Conservation (phyloP, 1,140 invertebrate species). For the Archegozetes longisetosus region DNA sequence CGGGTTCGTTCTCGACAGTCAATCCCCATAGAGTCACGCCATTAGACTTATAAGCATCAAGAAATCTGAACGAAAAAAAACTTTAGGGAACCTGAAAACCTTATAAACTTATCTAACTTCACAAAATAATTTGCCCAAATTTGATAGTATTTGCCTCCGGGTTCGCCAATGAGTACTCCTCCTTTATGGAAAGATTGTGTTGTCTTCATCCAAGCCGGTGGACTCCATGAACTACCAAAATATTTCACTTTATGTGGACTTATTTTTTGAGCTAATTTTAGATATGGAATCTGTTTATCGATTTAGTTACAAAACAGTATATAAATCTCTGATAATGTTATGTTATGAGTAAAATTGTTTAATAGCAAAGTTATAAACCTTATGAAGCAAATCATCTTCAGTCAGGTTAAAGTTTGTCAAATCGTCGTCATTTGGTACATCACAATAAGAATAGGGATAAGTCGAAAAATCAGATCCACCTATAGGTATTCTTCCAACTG, state of each 20-base stretch:
- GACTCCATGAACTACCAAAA: slow-evolving; percentile 61
- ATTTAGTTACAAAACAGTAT: slow-evolving; percentile 47
- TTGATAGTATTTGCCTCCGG: slow-evolving; percentile 48
- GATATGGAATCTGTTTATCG: slow-evolving; percentile 31
- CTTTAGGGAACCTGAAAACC: neutral
- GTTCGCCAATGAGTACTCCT: slow-evolving; percentile 38
- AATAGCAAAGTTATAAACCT: slow-evolving; percentile 30
- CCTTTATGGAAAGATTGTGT: slow-evolving; percentile 41
- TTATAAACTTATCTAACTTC: slow-evolving; percentile 42
- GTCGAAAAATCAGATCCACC: slow-evolving; percentile 65
- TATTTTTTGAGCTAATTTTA: slow-evolving; percentile 23
- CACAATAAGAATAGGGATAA: slow-evolving; percentile 49
- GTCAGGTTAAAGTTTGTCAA: slow-evolving; percentile 47
- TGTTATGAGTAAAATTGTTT: neutral
- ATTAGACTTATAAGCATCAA: slow-evolving; percentile 38
- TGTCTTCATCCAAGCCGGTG: no score
- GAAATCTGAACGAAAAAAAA: slow-evolving; percentile 33
- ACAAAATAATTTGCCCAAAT: slow-evolving; percentile 57
- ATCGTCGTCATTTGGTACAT: slow-evolving; percentile 34
- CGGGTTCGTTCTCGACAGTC: slow-evolving; percentile 44
- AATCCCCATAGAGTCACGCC: slow-evolving; percentile 43
- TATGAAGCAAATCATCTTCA: slow-evolving; percentile 45
- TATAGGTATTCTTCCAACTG: slow-evolving; percentile 55
- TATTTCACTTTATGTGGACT: slow-evolving; percentile 27
- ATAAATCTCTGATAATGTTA: slow-evolving; percentile 11